Evolutionary conservation across 2,888 invertebrate genomes (phyloP).

Genomic region (Drosophila hamatofila): DNA sequence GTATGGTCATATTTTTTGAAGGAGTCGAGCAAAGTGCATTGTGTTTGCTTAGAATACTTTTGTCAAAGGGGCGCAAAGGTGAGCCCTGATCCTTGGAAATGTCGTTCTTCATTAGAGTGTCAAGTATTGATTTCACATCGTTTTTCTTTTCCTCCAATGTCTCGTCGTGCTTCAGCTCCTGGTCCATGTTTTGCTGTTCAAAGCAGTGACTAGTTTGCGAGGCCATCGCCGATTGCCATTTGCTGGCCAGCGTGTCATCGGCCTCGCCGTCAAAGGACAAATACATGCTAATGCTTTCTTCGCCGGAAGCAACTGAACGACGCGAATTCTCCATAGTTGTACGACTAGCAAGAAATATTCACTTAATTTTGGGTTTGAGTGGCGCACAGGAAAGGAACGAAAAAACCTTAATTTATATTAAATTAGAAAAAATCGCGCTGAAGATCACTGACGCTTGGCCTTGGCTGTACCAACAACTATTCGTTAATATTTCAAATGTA

Average conservation of each 20-base stretch:
- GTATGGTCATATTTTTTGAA: constrained; percentile 53
- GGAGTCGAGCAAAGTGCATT: constrained; percentile 81
- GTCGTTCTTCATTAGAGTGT: constrained; percentile 35
- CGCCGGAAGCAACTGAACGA: constrained; percentile 49
- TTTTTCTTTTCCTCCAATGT: constrained; percentile 60
- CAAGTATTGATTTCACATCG: constrained; percentile 33
- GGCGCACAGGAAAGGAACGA: background rate
- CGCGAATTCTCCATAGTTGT: constrained; percentile 65
- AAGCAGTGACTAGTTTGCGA: constrained; percentile 51
- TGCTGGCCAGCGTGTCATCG: constrained; percentile 72
- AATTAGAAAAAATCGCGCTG: constrained; percentile 18
- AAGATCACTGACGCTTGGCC: constrained; percentile 44
- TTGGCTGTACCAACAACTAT: constrained; percentile 68
- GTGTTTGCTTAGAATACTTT: constrained; percentile 74
- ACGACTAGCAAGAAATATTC: background rate
- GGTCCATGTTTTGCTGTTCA: constrained; percentile 42
- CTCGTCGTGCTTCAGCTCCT: constrained; percentile 50
- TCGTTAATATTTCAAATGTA: constrained; percentile 69
- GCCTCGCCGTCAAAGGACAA: constrained; percentile 77
- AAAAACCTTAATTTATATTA: constrained; percentile 3
- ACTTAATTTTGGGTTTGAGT: background rate
- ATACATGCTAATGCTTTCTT: constrained; percentile 75
- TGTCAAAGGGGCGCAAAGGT: constrained; percentile 69
- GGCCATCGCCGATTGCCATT: constrained; percentile 67
- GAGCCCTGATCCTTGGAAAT: constrained; percentile 41